phyloP scores from a whole-genome alignment of 1,140 invertebrate genomes.

The Muscidifurax raptorellus region DNA sequence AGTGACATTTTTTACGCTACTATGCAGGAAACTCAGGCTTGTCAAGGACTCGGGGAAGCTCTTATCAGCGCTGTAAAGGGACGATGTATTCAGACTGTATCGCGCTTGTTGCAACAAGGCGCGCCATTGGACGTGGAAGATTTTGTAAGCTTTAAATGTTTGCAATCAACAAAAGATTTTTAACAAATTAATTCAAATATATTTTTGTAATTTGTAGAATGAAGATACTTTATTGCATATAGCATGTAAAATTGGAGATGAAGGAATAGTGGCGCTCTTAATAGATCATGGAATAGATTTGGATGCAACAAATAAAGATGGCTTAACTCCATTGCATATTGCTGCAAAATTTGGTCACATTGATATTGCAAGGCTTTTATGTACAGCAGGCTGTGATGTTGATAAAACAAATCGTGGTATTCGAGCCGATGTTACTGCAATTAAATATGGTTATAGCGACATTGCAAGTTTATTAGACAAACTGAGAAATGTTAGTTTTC shows the following conservation, averaged over 20 bases:
- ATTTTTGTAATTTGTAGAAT: conserved; percentile 75
- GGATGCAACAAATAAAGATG: conserved; percentile 82
- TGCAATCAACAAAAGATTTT: not conserved
- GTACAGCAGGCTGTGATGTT: conserved; percentile 83
- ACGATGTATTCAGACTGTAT: conserved; percentile 72
- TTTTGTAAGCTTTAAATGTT: conserved; percentile 73
- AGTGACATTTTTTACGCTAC: conserved; percentile 58
- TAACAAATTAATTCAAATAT: not conserved
- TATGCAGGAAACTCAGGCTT: conserved; percentile 71
- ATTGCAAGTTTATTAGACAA: conserved; percentile 85
- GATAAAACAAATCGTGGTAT: conserved; percentile 84
- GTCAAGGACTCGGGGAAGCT: conserved; percentile 71
- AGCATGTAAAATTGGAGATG: conserved; percentile 81
- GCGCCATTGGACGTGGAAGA: conserved; percentile 84
- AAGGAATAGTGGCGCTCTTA: conserved; percentile 83
- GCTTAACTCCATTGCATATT: conserved; percentile 84
- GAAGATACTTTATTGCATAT: conserved; percentile 87
- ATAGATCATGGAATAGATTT: conserved; percentile 86
- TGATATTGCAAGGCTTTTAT: conserved; percentile 85
- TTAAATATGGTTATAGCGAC: conserved; percentile 86
- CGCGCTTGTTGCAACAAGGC: conserved; percentile 80
- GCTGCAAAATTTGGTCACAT: conserved; percentile 85
- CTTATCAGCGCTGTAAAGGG: conserved; percentile 73
- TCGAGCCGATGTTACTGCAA: conserved; percentile 87
- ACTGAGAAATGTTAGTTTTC: conserved; percentile 79